phyloP scores from a whole-genome alignment of 2,797 vertebrate genomes.

The Sebastes nivosus region DNA sequence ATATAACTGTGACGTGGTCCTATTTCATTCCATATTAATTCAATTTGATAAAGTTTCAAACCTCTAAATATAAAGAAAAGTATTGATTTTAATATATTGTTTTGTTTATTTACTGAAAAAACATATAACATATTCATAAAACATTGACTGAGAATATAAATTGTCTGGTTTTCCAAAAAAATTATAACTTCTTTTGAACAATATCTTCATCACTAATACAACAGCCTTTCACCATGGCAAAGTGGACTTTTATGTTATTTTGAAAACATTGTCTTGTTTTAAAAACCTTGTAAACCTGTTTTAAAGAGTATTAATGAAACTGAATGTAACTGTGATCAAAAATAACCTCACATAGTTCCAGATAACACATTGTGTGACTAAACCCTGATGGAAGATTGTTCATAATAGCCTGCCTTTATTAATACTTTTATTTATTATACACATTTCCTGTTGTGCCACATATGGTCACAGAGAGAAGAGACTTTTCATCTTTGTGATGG shows the following conservation, averaged over 20 bases:
- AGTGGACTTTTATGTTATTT: no score
- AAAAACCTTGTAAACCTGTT: neutral
- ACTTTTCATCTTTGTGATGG: neutral
- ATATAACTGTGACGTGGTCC: neutral
- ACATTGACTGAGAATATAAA: neutral
- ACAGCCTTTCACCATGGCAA: neutral
- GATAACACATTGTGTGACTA: neutral
- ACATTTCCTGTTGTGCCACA: neutral
- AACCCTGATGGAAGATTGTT: neutral
- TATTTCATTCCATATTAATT: neutral
- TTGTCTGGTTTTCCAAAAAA: neutral
- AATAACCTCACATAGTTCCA: neutral
- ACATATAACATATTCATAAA: neutral
- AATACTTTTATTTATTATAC: neutral
- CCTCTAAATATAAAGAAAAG: neutral
- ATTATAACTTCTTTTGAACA: neutral
- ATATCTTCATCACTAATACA: neutral
- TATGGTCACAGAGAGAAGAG: neutral
- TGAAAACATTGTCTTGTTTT: neutral
- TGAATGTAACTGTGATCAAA: neutral
- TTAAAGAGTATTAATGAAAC: neutral
- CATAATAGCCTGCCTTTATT: neutral
- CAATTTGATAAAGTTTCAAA: neutral
- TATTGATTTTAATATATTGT: neutral
- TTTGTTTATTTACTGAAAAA: neutral